phyloP scores from a whole-genome alignment of 2,797 vertebrate genomes.

The Lithobates pipiens region DNA sequence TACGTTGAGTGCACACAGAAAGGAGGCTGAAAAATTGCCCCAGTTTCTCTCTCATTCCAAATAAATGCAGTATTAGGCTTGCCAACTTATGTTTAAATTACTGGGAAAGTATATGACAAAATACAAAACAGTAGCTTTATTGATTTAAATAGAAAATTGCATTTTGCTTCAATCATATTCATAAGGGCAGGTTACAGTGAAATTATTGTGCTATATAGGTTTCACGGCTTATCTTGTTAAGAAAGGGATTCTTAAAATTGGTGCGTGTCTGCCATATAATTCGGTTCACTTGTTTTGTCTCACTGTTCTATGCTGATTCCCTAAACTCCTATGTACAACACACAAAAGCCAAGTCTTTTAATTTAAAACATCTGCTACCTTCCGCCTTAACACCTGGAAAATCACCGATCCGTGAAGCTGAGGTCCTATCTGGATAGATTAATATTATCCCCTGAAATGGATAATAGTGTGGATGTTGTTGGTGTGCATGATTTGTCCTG shows the following conservation, averaged over 20 bases:
- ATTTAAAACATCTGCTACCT: constrained; percentile 63
- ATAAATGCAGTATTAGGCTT: too few relatives aligned
- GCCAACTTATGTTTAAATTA: too few relatives aligned
- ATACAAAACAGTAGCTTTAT: background rate
- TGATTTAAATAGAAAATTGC: background rate
- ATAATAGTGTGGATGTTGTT: constrained; percentile 60
- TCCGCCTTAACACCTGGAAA: constrained; percentile 64
- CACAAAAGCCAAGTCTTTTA: constrained; percentile 53
- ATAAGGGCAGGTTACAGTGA: background rate
- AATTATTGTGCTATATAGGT: background rate
- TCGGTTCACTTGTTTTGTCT: constrained; percentile 28
- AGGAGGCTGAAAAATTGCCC: too few relatives aligned
- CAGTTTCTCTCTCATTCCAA: too few relatives aligned
- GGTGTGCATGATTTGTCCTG: constrained; percentile 48
- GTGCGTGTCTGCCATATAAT: constrained; percentile 9
- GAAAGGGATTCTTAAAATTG: background rate
- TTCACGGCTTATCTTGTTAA: background rate
- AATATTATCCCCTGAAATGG: constrained; percentile 63
- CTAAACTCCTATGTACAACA: constrained; percentile 25
- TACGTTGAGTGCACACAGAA: too few relatives aligned
- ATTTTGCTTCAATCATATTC: too few relatives aligned
- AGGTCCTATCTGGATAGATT: constrained; percentile 65
- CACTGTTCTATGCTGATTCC: constrained; percentile 33
- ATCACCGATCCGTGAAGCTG: constrained; percentile 53
- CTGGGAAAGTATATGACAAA: background rate